These are phyloP conservation scores for Rhynchonycteris naso DNA, from an alignment of 2,797 vertebrate genomes.

Conservation along the genomic window DNA sequence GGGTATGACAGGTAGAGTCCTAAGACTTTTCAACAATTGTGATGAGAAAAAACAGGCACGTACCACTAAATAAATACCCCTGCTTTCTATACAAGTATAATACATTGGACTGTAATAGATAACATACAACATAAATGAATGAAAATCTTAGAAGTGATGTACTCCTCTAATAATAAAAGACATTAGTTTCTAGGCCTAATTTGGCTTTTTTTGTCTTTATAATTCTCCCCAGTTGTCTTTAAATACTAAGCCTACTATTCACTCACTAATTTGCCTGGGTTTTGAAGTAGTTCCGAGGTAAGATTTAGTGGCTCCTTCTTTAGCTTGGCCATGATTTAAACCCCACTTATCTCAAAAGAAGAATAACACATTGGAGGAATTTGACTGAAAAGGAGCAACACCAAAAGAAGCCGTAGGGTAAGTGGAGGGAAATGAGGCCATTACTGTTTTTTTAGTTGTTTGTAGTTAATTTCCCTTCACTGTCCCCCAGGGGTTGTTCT, in stretches of 20 bases:
- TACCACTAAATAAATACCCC: not conserved
- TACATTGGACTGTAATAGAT: not conserved
- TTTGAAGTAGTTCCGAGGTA: conserved; percentile 26
- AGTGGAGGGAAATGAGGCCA: conserved; percentile 43
- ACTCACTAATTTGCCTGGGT: conserved; percentile 24
- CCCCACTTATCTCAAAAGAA: not conserved
- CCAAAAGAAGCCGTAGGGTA: not conserved
- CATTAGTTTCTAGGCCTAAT: not conserved
- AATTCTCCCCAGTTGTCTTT: not conserved
- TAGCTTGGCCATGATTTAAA: conserved; percentile 45
- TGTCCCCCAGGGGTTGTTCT: not conserved
- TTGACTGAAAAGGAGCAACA: not conserved
- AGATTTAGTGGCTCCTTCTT: not conserved
- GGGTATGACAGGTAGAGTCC: not conserved
- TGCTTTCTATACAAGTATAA: conserved; percentile 6
- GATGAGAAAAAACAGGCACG: not conserved
- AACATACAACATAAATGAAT: not conserved
- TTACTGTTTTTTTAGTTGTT: conserved; percentile 4
- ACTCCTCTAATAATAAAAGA: not conserved
- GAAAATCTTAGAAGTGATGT: not conserved
- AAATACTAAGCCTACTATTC: not conserved
- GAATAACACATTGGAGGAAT: not conserved
- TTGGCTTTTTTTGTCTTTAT: not conserved
- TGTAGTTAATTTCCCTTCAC: conserved; percentile 34
- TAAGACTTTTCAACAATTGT: conserved; percentile 10